Conservation (phyloP, 2,888 invertebrate genomes). For the Griposia aprilina region DNA sequence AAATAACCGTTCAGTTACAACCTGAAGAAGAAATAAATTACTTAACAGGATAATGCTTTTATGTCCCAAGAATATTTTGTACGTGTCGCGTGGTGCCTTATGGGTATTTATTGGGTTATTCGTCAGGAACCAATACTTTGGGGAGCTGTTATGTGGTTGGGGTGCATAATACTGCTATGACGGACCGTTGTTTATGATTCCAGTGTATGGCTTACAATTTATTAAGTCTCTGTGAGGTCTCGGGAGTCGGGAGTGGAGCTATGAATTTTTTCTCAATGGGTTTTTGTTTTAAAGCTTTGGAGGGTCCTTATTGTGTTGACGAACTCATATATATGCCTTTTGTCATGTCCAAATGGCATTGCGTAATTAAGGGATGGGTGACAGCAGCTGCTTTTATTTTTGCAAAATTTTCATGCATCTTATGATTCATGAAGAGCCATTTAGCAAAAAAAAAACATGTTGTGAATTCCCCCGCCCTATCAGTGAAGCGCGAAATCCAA, state of each 20-base stretch:
- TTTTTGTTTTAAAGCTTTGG: conserved; percentile 48
- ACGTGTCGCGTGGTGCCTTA: conserved; percentile 88
- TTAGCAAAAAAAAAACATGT: not conserved
- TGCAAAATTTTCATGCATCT: not conserved
- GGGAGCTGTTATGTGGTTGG: conserved; percentile 88
- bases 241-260: conserved; percentile 64
- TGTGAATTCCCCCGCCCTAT: not conserved
- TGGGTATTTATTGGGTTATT: conserved; percentile 90
- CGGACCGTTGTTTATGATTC: conserved; percentile 84
- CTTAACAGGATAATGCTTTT: conserved; percentile 90
- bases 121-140: conserved; percentile 86
- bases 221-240: conserved; percentile 80
- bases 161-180: conserved; percentile 87
- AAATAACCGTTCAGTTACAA: conserved; percentile 87
- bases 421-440: not conserved
- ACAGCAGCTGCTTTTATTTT: not conserved
- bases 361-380: conserved; percentile 5
- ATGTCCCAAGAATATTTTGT: conserved; percentile 87
- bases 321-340: not conserved
- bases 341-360: conserved; percentile 13
- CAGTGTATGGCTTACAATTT: conserved; percentile 81
- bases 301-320: conserved; percentile 34
- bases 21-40: conserved; percentile 90
- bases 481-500: conserved; percentile 9
- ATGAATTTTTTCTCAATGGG: conserved; percentile 62